Conservation (phyloP, 2,113 vertebrate genomes). For the Thunnus maccoyii region DNA sequence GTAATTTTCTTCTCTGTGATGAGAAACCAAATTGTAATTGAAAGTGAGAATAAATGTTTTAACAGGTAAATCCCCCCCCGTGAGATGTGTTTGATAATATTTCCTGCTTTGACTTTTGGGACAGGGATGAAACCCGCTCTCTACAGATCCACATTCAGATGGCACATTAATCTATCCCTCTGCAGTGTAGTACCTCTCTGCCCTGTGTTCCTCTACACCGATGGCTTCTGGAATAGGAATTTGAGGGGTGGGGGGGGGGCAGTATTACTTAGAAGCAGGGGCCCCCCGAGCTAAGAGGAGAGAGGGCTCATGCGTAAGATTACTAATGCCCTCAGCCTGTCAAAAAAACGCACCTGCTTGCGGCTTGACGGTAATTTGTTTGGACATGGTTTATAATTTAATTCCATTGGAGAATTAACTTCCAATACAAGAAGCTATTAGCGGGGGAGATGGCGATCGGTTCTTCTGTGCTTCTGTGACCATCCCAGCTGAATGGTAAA, state of each 20-base stretch:
- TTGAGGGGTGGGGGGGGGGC: constrained; percentile 26
- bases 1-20: constrained; percentile 54
- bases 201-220: constrained; percentile 65
- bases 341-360: constrained; percentile 78
- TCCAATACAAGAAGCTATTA: constrained; percentile 75
- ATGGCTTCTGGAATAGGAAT: constrained; percentile 73
- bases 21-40: constrained; percentile 72
- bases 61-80: constrained; percentile 64
- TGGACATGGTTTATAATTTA: constrained; percentile 85
- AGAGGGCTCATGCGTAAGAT: constrained; percentile 75
- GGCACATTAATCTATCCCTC: constrained; percentile 76
- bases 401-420: constrained; percentile 83
- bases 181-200: constrained; percentile 51
- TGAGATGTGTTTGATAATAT: constrained; percentile 64
- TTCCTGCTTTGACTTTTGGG: constrained; percentile 63
- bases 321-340: constrained; percentile 79
- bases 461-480: constrained; percentile 5
- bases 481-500: constrained; percentile 69
- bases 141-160: constrained; percentile 71
- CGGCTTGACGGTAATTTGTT: constrained; percentile 83
- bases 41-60: constrained; percentile 77
- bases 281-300: constrained; percentile 48
- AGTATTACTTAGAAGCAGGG: constrained; percentile 66
- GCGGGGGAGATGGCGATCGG: constrained; percentile 60
- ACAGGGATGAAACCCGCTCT: constrained; percentile 54